Conservation (phyloP, 2,113 vertebrate genomes). For the Delphinus delphis region DNA sequence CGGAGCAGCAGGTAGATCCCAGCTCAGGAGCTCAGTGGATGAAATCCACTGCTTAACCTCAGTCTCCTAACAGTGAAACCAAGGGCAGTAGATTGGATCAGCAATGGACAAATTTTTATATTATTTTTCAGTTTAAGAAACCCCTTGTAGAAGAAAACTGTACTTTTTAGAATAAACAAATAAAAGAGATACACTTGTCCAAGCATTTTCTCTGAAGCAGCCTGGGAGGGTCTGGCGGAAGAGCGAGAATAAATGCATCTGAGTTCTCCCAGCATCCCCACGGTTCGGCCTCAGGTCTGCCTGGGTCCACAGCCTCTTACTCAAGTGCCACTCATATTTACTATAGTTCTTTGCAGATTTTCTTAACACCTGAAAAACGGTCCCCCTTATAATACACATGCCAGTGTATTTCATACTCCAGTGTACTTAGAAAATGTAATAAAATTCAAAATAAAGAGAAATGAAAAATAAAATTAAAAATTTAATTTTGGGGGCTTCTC, state of each 20-base stretch:
- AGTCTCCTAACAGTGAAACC: neutral
- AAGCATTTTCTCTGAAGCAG: neutral
- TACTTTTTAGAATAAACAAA: neutral
- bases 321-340: neutral
- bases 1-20: neutral
- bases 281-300: neutral
- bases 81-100: neutral
- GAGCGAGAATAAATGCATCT: accelerated
- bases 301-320: neutral
- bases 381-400: neutral
- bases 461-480: neutral
- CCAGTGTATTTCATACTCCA: neutral
- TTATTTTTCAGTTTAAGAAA: neutral
- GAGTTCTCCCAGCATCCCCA: neutral
- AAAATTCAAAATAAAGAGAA: neutral
- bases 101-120: neutral
- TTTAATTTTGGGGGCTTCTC: neutral
- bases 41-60: too few species aligned
- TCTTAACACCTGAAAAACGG: neutral
- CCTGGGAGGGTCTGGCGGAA: neutral
- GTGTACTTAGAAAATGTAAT: neutral
- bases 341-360: neutral
- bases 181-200: neutral
- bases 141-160: neutral
- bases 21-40: neutral